Conservation (phyloP, 2,113 vertebrate genomes). For the Leucosticte australis region DNA sequence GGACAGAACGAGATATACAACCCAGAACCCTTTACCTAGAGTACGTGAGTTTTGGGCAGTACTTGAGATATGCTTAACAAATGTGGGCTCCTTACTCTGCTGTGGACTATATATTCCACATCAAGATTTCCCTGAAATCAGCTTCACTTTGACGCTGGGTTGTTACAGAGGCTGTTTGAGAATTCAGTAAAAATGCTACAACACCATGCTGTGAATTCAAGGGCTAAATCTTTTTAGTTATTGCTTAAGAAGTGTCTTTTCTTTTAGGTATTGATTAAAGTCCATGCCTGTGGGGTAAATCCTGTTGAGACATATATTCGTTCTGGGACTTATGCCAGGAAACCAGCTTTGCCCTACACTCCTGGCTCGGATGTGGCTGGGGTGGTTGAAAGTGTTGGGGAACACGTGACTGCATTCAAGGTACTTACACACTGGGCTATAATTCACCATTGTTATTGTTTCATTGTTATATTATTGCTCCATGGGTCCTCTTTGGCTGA, state of each 20-base stretch:
- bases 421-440: conserved; percentile 18
- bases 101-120: fast-evolving
- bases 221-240: background rate
- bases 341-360: conserved; percentile 83
- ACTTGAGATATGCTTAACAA: fast-evolving
- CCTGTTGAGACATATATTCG: conserved; percentile 94
- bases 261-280: conserved; percentile 86
- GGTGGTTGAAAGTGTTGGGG: conserved; percentile 80
- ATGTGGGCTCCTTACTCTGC: fast-evolving
- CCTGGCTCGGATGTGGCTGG: conserved; percentile 88
- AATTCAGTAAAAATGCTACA: background rate
- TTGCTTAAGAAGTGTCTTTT: background rate
- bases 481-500: too few species aligned
- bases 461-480: too few species aligned
- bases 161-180: background rate
- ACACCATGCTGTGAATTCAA: background rate
- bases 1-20: background rate
- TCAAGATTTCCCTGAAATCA: background rate
- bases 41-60: fast-evolving
- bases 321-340: conserved; percentile 73
- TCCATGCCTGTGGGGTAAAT: conserved; percentile 89
- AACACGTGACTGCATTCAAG: conserved; percentile 79
- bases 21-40: background rate
- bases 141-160: background rate
- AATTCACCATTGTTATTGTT: fast-evolving